These are phyloP conservation scores for Agrypnia vestita DNA, from an alignment of 1,140 invertebrate species.

Conservation along the genomic window DNA sequence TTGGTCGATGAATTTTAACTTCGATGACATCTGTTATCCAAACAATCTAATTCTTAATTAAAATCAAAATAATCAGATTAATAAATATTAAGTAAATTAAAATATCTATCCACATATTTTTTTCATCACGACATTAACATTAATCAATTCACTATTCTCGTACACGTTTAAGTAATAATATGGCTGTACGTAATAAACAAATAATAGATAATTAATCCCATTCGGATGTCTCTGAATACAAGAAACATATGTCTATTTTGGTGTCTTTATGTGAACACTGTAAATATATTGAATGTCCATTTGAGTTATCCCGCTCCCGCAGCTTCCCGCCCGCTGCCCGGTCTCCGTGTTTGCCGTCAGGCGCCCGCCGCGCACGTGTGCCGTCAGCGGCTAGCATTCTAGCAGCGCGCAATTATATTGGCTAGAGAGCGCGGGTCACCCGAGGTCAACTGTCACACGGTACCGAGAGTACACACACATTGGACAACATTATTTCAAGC, in stretches of 20 bases:
- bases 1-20: too few species aligned
- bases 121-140: slow-evolving; percentile 49
- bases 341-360: background rate
- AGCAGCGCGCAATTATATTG: too few species aligned
- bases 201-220: slow-evolving; percentile 53
- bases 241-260: slow-evolving; percentile 42
- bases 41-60: too few species aligned
- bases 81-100: slow-evolving; percentile 29
- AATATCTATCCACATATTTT: slow-evolving; percentile 49
- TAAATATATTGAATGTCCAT: slow-evolving; percentile 36
- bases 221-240: slow-evolving; percentile 39
- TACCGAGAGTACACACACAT: slow-evolving; percentile 26
- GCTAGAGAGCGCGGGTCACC: slow-evolving; percentile 8
- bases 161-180: slow-evolving; percentile 56
- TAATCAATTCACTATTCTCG: slow-evolving; percentile 31
- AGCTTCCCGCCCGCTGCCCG: background rate
- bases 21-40: too few species aligned
- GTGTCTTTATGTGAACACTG: slow-evolving; percentile 36
- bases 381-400: too few species aligned
- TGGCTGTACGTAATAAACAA: slow-evolving; percentile 58
- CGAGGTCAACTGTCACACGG: slow-evolving; percentile 16
- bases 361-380: background rate
- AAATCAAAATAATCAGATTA: too few species aligned
- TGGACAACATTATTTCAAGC: slow-evolving; percentile 24
- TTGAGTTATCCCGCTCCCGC: background rate